phyloP scores from a whole-genome alignment of 2,113 vertebrate species.

The Ictidomys tridecemlineatus region DNA sequence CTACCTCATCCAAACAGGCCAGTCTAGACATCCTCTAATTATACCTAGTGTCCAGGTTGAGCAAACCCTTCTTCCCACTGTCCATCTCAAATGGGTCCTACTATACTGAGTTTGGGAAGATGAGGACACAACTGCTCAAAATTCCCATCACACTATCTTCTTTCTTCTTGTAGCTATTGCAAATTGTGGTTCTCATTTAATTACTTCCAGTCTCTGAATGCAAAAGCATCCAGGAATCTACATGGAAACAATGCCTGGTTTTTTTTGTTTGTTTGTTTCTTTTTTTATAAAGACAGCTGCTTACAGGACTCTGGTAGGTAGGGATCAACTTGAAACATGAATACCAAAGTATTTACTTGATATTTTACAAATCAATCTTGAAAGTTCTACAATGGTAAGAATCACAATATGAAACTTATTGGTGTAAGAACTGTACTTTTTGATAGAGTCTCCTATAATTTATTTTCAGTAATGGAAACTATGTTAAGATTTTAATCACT shows the following conservation, averaged over 20 bases:
- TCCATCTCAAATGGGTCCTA: not conserved
- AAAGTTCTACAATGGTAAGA: not conserved
- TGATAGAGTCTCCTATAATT: not conserved
- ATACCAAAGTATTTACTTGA: not conserved
- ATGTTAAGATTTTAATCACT: conserved; percentile 14
- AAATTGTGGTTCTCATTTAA: not conserved
- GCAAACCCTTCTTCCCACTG: not conserved
- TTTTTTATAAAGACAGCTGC: not conserved
- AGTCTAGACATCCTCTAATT: not conserved
- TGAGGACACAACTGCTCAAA: not conserved
- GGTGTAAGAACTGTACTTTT: not conserved
- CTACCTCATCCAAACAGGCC: not conserved
- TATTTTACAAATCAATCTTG: not conserved
- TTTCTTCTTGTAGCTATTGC: not conserved
- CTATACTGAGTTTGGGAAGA: not conserved
- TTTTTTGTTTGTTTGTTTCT: not conserved
- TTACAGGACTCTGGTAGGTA: not conserved
- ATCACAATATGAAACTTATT: conserved; percentile 18
- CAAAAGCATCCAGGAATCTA: not conserved
- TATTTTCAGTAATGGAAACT: conserved; percentile 33
- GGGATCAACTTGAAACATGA: not conserved
- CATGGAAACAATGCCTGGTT: not conserved
- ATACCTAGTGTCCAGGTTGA: not conserved
- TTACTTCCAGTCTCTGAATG: not conserved
- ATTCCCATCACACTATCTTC: not conserved